A percentile compares a stretch with the other conserved stretches of the same genome.
Evolutionary conservation across 2,113 vertebrate species (phyloP).

Genomic region (Burhinus oedicnemus): DNA sequence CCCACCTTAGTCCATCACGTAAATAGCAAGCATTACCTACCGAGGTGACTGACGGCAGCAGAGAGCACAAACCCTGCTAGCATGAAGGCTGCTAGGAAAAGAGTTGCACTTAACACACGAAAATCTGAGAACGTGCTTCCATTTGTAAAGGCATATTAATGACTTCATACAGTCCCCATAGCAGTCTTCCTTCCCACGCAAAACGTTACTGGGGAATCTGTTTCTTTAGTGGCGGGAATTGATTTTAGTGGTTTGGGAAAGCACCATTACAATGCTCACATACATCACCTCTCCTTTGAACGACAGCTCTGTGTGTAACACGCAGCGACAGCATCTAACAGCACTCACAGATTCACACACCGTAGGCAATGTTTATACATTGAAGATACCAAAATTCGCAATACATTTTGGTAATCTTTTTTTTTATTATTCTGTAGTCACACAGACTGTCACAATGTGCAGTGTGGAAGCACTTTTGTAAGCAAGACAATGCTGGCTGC

Average conservation of each 20-base stretch:
- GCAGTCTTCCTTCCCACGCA: rapidly evolving
- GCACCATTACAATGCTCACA: background rate
- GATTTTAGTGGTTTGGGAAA: conserved; percentile 12
- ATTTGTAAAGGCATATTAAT: background rate
- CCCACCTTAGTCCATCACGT: background rate
- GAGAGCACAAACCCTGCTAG: no score
- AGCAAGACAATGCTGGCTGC: background rate
- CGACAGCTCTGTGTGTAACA: background rate
- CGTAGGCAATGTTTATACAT: rapidly evolving
- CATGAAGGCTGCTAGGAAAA: background rate
- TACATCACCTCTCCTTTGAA: background rate
- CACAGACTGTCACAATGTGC: background rate
- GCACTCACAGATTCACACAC: rapidly evolving
- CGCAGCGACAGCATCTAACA: background rate
- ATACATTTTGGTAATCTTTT: background rate
- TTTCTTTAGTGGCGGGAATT: background rate
- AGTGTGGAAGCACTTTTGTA: background rate
- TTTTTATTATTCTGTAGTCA: background rate
- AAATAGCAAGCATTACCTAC: background rate
- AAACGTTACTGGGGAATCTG: background rate
- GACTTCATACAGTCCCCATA: background rate
- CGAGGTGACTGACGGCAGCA: background rate
- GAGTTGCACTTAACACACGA: background rate
- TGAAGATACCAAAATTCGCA: background rate
- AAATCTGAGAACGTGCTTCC: background rate